These are phyloP conservation scores for Tachina lurida DNA, from an alignment of 2,888 invertebrate genomes.

Conservation along the genomic window DNA sequence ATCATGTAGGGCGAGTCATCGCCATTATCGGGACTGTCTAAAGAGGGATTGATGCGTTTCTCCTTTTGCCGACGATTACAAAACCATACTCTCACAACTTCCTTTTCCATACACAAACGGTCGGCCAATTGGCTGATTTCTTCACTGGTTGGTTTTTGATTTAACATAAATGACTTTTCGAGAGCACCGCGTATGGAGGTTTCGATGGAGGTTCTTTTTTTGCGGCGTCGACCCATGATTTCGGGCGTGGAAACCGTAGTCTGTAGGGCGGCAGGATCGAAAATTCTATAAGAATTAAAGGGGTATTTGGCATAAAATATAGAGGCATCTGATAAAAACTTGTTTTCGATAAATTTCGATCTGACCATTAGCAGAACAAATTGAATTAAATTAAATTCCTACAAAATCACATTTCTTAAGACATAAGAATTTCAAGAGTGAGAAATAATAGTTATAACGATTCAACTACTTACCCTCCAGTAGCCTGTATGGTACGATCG, in stretches of 20 bases:
- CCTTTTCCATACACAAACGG: slow-evolving; percentile 97
- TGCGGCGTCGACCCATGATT: slow-evolving; percentile 95
- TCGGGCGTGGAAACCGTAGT: slow-evolving; percentile 92
- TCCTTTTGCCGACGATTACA: slow-evolving; percentile 98
- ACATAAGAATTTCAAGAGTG: no score
- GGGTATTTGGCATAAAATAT: not conserved
- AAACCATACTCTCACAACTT: slow-evolving; percentile 97
- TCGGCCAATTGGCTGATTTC: slow-evolving; percentile 97
- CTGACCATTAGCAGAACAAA: not conserved
- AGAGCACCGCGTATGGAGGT: slow-evolving; percentile 97
- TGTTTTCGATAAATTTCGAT: not conserved
- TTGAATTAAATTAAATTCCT: not conserved
- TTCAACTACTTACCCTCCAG: slow-evolving; percentile 84
- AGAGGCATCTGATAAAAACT: not conserved
- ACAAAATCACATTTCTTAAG: no score
- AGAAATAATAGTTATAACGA: not conserved
- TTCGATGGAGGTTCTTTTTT: slow-evolving; percentile 98
- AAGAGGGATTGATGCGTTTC: slow-evolving; percentile 96
- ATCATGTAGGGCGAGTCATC: slow-evolving; percentile 81
- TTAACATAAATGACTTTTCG: slow-evolving; percentile 96
- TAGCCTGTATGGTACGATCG: slow-evolving; percentile 90
- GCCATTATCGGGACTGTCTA: slow-evolving; percentile 86
- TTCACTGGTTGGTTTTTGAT: slow-evolving; percentile 98
- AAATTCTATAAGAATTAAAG: slow-evolving; percentile 75
- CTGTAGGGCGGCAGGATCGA: slow-evolving; percentile 84